These are phyloP conservation scores for Chionomys nivalis DNA, from an alignment of 2,113 vertebrate genomes.

Conservation along the genomic window DNA sequence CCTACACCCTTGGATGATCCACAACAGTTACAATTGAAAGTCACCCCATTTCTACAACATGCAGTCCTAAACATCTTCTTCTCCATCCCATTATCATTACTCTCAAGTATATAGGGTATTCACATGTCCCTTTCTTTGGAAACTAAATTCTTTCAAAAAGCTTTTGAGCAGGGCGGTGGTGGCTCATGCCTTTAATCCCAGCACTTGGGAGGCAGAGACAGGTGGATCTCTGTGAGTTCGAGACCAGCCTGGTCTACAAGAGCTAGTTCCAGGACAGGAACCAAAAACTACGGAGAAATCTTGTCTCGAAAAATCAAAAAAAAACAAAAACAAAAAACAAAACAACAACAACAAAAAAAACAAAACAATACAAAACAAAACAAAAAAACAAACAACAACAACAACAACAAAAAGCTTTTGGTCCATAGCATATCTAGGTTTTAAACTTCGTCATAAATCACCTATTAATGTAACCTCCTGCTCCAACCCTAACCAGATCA, in stretches of 20 bases:
- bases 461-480: not conserved
- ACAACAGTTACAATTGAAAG: not conserved
- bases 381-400: too few relatives aligned
- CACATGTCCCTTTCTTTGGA: not conserved
- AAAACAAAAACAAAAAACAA: too few relatives aligned
- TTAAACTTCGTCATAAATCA: not conserved
- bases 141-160: not conserved
- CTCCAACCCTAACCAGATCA: not conserved
- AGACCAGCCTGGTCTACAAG: too few relatives aligned
- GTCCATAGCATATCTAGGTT: not conserved
- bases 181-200: too few relatives aligned
- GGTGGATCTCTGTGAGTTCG: too few relatives aligned
- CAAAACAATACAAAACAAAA: too few relatives aligned
- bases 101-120: not conserved
- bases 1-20: not conserved
- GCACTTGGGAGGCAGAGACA: too few relatives aligned
- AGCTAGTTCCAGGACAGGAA: too few relatives aligned
- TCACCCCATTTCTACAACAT: not conserved
- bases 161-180: too few relatives aligned
- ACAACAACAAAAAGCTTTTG: not conserved
- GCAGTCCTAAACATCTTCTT: not conserved
- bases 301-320: too few relatives aligned
- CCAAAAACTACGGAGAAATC: too few relatives aligned
- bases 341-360: too few relatives aligned
- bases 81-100: not conserved